Evolutionary conservation across 1,140 invertebrate species (phyloP), one percentile per base, ranked within the genome.

Genomic region (Papilio polytes): DNA sequence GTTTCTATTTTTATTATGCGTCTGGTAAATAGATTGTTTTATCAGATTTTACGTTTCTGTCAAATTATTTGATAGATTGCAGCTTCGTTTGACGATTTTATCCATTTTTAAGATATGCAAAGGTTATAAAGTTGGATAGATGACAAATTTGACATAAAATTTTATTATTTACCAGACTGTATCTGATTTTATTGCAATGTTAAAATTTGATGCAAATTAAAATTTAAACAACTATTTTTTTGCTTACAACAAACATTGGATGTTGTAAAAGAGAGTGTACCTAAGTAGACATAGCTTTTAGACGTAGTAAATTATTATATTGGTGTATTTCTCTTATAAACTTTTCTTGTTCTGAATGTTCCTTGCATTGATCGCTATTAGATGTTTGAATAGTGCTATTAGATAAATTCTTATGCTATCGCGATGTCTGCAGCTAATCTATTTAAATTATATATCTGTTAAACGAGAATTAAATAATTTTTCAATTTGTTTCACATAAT

Each of bases 241-340:
- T 22, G n/a, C n/a, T 20, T 59, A 22, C n/a, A 59, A 59, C n/a
- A 59, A 63, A 63, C 13, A 59, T 26, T 26, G 12, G 20, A 13
- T 63, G 59, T 63, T 22, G 20, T 22, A 63, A 13, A 63, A 26
- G 59, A 59, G n/a, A 63, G 59, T 63, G 59, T 63, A 63, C 59
- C 59, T 63, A 63, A 63, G 59, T 63, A 63, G 59, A 63, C 4
- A 13, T 63, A 63, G 22, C 59, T 63, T 56, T 56, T 63, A 63
- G 22, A 63, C 1, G 26, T 63, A 63, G 13, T 63, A 63, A 63
- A 63, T 63, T 63, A 63, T 63, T 63, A 63, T 63, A 63, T 63
- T 26, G 10, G 12, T 63, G 22, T 63, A 63, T 31, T 13, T 22
- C 59, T 26, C 26, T 63, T 22, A 63, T 8, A 41, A 9, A 59